A percentile compares a stretch with the other conserved stretches of the same genome.
Conservation (phyloP, 2,888 invertebrate genomes). For the Cantharis rustica region DNA sequence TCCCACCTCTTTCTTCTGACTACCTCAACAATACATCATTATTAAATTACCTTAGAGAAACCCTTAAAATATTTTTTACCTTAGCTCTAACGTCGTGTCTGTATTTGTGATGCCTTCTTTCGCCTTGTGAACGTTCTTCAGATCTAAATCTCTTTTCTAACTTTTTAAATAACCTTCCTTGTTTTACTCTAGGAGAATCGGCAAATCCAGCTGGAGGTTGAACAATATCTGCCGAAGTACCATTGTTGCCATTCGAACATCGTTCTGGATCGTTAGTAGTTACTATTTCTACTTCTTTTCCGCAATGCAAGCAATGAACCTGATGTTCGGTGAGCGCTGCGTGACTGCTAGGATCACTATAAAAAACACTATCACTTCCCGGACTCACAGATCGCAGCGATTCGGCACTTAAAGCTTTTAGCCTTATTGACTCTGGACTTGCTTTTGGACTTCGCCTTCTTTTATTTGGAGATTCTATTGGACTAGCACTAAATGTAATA, state of each 20-base stretch:
- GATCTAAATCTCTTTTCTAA: constrained; percentile 79
- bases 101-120: constrained; percentile 67
- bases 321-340: constrained; percentile 54
- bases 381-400: constrained; percentile 88
- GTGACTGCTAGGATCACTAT: constrained; percentile 75
- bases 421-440: constrained; percentile 59
- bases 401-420: constrained; percentile 85
- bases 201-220: constrained; percentile 89
- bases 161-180: constrained; percentile 73
- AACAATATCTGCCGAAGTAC: constrained; percentile 67
- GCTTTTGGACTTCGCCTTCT: constrained; percentile 36
- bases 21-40: constrained; percentile 40
- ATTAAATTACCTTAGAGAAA: neutral
- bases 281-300: constrained; percentile 68
- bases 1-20: constrained; percentile 77
- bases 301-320: constrained; percentile 81
- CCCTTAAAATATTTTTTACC: constrained; percentile 53
- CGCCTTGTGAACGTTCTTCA: constrained; percentile 69
- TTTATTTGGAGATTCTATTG: constrained; percentile 59
- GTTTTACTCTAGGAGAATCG: constrained; percentile 70
- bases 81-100: constrained; percentile 80
- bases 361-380: constrained; percentile 89
- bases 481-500: constrained; percentile 46
- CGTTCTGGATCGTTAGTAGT: constrained; percentile 52
- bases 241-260: constrained; percentile 38